Evolutionary conservation across 2,888 invertebrate species (phyloP), one percentile per base, ranked within the genome.

Genomic region (Eupithecia abbreviata): DNA sequence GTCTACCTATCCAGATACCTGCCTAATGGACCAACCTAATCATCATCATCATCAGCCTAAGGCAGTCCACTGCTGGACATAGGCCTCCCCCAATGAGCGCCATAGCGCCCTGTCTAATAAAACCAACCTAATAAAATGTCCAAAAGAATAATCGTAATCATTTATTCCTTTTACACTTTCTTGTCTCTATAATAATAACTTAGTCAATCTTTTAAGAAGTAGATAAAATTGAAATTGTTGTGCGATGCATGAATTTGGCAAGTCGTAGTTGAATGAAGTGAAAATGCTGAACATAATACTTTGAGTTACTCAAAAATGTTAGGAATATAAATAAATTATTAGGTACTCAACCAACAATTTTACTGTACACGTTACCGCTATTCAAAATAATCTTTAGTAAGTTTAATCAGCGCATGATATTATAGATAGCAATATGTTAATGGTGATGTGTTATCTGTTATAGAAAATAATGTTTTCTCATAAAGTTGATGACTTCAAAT

Each of bases 171-270:
- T 7, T 12, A 15, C 0, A n/a, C 3, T 58, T 58, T 13, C 55
- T 18, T 58, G 3, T 18, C 55, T 9, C 3, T 58, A 18, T n/a
- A n/a, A n/a, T 18, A 9, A 58, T 49, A 13, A 49, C 3, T 58
- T 58, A 18, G 9, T 55, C 4, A 55, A n/a, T 55, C n/a, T 66
- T 4, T 70, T 51, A 78, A 74, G 62, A 62, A 30, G 9, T 58
- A 58, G 42, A 42, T 5, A 42, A 42, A 43, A 66, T 5, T 66
- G 1, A 10, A 80, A 80, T 80, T 84, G 78, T 79, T 62, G 65
- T 83, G 85, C 84, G 83, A 85, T 85, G 84, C 83, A 83, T 81
- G 86, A 77, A 80, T 80, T 80, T 78, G 78, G 80, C 78, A 72
- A 80, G 73, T 76, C 73, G 73, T 71, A 55, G n/a, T 62, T 12